These are phyloP conservation scores for Graptemys geographica DNA, from an alignment of 2,797 vertebrate species.

Conservation along the genomic window DNA sequence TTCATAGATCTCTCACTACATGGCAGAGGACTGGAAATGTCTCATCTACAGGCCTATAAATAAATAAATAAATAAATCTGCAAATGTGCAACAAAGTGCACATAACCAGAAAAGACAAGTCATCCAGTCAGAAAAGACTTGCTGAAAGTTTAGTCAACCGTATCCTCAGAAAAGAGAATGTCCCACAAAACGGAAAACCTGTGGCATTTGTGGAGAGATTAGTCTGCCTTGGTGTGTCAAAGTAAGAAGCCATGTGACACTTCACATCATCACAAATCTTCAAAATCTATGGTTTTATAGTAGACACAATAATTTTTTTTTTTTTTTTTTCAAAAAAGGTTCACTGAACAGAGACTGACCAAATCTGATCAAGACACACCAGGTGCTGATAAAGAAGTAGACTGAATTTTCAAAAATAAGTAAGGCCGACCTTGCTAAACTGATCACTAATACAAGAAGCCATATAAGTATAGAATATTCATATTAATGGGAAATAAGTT, in stretches of 20 bases:
- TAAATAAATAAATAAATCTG: slow-evolving; percentile 2
- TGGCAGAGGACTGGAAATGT: background rate
- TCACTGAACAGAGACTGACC: background rate
- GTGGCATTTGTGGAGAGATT: background rate
- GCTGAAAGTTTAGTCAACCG: background rate
- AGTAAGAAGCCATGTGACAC: background rate
- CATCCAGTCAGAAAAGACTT: slow-evolving; percentile 32
- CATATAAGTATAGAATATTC: background rate
- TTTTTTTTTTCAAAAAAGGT: background rate
- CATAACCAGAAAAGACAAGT: slow-evolving; percentile 59
- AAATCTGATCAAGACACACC: background rate
- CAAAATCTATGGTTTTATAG: background rate
- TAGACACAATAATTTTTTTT: background rate
- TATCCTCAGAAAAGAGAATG: background rate
- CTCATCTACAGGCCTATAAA: background rate
- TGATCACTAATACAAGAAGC: background rate
- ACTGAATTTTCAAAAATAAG: background rate
- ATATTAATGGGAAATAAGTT: background rate
- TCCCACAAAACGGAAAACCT: background rate
- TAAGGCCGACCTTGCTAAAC: background rate
- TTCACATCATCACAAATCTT: background rate
- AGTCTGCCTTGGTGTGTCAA: background rate
- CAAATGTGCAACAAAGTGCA: slow-evolving; percentile 47
- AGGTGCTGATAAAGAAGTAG: background rate
- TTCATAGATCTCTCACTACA: background rate